Evolutionary conservation across 2,797 vertebrate genomes (phyloP).

Genomic region (Pseudochirops cupreus): DNA sequence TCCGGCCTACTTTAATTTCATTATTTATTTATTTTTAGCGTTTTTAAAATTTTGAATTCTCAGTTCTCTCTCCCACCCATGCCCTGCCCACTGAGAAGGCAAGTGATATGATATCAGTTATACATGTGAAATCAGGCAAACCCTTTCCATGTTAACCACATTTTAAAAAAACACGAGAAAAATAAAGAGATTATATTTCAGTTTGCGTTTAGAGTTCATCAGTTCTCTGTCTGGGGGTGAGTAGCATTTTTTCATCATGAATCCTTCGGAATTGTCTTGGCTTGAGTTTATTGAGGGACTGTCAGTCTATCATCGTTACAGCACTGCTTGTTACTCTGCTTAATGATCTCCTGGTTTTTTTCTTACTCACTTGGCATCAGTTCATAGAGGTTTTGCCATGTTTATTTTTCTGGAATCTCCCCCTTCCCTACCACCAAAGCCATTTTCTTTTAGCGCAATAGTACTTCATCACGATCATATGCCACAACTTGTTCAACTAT

Average conservation of each 20-base stretch:
- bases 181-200: not conserved
- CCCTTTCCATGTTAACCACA: not conserved
- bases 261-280: not conserved
- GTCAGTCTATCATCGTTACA: not conserved
- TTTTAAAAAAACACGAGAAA: not conserved
- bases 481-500: not conserved
- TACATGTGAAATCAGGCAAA: not conserved
- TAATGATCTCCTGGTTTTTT: not conserved
- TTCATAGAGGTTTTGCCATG: not conserved
- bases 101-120: not conserved
- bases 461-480: not conserved
- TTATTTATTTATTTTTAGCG: not conserved
- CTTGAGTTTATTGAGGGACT: not conserved
- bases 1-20: not conserved
- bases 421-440: no score
- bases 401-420: not conserved
- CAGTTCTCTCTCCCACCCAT: not conserved
- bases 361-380: not conserved
- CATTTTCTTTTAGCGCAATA: not conserved
- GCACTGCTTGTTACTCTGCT: not conserved
- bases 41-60: not conserved
- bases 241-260: not conserved
- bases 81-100: not conserved
- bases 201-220: not conserved
- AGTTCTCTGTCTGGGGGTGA: not conserved